phyloP scores from a whole-genome alignment of 2,888 invertebrate genomes.

The Lobophora halterata region DNA sequence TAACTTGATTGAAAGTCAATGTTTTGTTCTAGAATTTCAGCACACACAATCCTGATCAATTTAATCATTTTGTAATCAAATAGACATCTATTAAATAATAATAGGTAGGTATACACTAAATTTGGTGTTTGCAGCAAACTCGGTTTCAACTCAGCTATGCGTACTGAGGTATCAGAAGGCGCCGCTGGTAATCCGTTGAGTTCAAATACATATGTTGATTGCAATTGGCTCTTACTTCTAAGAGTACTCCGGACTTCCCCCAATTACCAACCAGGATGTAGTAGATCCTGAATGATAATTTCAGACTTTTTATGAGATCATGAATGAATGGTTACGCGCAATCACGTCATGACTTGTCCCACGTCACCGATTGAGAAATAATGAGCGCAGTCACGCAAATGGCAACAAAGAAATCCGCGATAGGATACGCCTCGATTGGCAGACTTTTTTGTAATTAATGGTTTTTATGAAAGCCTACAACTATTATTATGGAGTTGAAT shows the following conservation, averaged over 20 bases:
- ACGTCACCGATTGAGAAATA: conserved; percentile 66
- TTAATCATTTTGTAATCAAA: too few species aligned
- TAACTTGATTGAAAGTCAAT: too few species aligned
- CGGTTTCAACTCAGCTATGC: too few species aligned
- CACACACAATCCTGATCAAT: too few species aligned
- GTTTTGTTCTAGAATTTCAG: too few species aligned
- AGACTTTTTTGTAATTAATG: conserved; percentile 11
- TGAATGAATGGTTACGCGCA: conserved; percentile 58
- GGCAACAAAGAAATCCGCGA: conserved; percentile 28
- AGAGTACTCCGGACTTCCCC: conserved; percentile 32
- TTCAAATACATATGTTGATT: too few species aligned
- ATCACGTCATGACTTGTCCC: conserved; percentile 64
- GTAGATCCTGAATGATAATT: conserved; percentile 42
- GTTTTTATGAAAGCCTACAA: conserved; percentile 7
- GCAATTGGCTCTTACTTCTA: too few species aligned
- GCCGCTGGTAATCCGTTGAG: too few species aligned
- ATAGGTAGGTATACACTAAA: too few species aligned
- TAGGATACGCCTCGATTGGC: conserved; percentile 15
- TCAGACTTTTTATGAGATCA: conserved; percentile 51
- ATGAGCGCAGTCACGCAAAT: conserved; percentile 54
- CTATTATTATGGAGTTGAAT: background rate
- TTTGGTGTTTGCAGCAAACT: too few species aligned
- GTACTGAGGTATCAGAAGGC: too few species aligned
- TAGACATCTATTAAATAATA: too few species aligned
- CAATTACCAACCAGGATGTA: conserved; percentile 54